Evolutionary conservation across 2,797 vertebrate species (phyloP), one percentile per base, ranked within the genome.

Genomic region (Chaenodraco wilsoni): DNA sequence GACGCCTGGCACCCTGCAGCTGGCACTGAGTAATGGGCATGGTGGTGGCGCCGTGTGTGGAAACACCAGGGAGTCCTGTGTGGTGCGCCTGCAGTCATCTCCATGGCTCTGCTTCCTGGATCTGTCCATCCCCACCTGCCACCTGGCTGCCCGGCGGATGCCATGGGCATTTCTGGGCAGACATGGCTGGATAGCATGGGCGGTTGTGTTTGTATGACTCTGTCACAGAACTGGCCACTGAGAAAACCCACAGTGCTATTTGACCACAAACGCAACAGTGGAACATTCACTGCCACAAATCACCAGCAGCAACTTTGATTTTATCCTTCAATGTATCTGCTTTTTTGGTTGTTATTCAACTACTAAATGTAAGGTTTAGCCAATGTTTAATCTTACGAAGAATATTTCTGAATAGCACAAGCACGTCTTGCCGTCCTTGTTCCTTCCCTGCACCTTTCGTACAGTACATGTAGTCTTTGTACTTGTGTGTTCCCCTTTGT

Each of bases 11-110:
- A 81, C 87, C 91, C 87, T 76, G 71, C 87, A 89, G 84, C 88
- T 92, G 91, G 85, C 86, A 81, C 87, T 88, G 89, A 92, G 81
- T 90, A 85, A 93, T 91, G 83, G 87, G 71, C 86, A 70, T 52
- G 41, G 62, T 52, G 65, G 78, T 43, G 71, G 69, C 51, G 15
- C 58, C 74, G 69, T 16, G 74, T 80, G 86, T 70, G 78, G 84
- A 84, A 68, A 82, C 85, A 88, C 83, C 87, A 73, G 86, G 85
- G 74, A 80, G 84, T 81, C 74, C 74, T 76, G 83, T 77, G 78
- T 91, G 87, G 88, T 80, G 83, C 88, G 87, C 87, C 85, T 73
- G 81, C 73, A 84, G 85, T 89, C 83, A 79, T 84, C 87, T 85
- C 84, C 76, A 49, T 73, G 64, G 88, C 78, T 80, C 70, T 65